Percentiles rank a stretch among this genome's conserved stretches.
These are phyloP conservation scores for Olivierus martensii DNA, from an alignment of 1,140 invertebrate species.

Conservation along the genomic window DNA sequence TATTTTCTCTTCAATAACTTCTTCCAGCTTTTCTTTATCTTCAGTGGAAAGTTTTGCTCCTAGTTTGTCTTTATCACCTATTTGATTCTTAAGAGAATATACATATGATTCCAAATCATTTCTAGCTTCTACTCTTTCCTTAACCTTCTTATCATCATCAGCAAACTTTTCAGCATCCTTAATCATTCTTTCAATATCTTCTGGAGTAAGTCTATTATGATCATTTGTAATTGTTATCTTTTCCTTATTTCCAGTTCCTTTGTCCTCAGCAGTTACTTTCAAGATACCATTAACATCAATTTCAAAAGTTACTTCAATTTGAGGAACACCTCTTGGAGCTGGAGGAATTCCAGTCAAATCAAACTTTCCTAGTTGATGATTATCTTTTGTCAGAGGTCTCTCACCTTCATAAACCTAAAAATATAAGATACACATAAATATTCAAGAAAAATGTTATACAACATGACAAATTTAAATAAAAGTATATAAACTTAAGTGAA, in stretches of 20 bases:
- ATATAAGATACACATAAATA: too few relatives aligned
- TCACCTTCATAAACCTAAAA: slow-evolving; percentile 80
- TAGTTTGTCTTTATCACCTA: slow-evolving; percentile 94
- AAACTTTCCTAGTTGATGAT: slow-evolving; percentile 60
- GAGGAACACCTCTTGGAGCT: slow-evolving; percentile 40
- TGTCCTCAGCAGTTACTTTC: slow-evolving; percentile 36
- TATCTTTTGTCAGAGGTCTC: slow-evolving; percentile 98
- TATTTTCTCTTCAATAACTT: slow-evolving; percentile 87
- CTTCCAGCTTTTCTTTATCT: slow-evolving; percentile 92
- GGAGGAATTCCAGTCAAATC: slow-evolving; percentile 43
- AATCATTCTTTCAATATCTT: slow-evolving; percentile 44
- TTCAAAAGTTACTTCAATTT: slow-evolving; percentile 44
- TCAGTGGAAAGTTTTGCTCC: slow-evolving; percentile 79
- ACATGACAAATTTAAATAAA: too few relatives aligned
- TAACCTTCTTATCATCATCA: slow-evolving; percentile 95
- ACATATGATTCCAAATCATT: slow-evolving; percentile 85
- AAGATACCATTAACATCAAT: slow-evolving; percentile 27
- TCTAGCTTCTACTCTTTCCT: slow-evolving; percentile 89
- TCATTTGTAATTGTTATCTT: slow-evolving; percentile 44
- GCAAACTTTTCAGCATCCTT: slow-evolving; percentile 51
- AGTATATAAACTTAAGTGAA: too few relatives aligned
- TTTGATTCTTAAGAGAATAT: slow-evolving; percentile 95
- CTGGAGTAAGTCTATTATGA: slow-evolving; percentile 38
- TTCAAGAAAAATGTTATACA: too few relatives aligned
- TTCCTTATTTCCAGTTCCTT: slow-evolving; percentile 45